Conservation (phyloP, 2,113 vertebrate species). For the Paramisgurnus dabryanus region DNA sequence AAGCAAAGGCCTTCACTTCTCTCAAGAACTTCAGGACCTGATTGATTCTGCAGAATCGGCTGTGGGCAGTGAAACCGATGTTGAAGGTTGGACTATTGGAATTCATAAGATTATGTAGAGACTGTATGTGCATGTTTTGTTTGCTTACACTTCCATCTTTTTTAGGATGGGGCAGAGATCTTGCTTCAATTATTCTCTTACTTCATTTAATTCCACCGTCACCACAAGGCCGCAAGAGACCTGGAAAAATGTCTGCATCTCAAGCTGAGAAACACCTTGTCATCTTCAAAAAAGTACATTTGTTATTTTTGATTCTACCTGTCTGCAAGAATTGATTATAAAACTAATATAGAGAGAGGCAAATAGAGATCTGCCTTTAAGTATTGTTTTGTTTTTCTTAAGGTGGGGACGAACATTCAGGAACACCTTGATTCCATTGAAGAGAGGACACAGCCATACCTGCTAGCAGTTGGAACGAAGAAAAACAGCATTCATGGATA, state of each 20-base stretch:
- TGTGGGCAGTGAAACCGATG: background rate
- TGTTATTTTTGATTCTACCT: too few species aligned
- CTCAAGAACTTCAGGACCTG: slow-evolving; percentile 8
- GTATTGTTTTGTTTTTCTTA: background rate
- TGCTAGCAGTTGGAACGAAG: too few species aligned
- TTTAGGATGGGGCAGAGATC: background rate
- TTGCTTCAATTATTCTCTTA: slow-evolving; percentile 20
- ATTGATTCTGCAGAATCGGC: background rate
- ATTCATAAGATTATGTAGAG: background rate
- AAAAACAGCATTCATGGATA: too few species aligned
- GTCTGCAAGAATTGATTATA: background rate
- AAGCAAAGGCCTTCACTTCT: slow-evolving; percentile 26
- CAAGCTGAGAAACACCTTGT: background rate
- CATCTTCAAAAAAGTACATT: slow-evolving; percentile 3
- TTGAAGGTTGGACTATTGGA: background rate
- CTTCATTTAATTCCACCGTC: slow-evolving; percentile 21
- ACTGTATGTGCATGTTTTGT: background rate
- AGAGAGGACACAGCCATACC: slow-evolving; percentile 7
- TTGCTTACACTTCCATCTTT: background rate
- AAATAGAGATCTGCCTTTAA: background rate
- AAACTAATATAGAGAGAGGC: background rate
- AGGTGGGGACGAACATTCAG: slow-evolving; percentile 16
- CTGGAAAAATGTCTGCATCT: background rate
- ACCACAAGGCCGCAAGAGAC: slow-evolving; percentile 18
- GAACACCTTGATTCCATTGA: slow-evolving; percentile 15